Evolutionary conservation across 1,140 invertebrate genomes (phyloP).

Genomic region (Muscidifurax raptorellus): DNA sequence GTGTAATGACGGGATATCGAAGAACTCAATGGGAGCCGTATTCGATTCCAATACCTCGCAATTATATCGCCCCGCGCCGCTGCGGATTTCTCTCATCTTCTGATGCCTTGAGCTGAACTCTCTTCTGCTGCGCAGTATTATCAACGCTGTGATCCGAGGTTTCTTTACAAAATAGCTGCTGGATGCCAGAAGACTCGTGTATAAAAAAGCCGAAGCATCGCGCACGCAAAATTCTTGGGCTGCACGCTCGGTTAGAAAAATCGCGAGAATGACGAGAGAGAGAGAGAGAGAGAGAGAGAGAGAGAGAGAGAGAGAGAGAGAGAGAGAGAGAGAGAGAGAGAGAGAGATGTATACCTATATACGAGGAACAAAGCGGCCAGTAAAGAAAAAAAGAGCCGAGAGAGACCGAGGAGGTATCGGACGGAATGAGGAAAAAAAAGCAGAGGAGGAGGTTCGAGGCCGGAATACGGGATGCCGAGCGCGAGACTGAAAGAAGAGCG

Average conservation of each 20-base stretch:
- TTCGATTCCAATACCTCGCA: background rate
- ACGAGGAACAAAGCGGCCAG: conserved; percentile 41
- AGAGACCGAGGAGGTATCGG: conserved; percentile 28
- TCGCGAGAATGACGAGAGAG: conserved; percentile 23
- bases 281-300: too few relatives aligned
- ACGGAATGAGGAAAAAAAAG: conserved; percentile 22
- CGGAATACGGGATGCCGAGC: conserved; percentile 42
- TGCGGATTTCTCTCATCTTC: too few relatives aligned
- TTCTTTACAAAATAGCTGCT: too few relatives aligned
- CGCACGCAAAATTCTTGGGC: conserved; percentile 30
- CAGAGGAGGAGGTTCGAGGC: conserved; percentile 39
- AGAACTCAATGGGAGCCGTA: background rate
- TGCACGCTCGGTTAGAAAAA: conserved; percentile 29
- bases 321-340: background rate
- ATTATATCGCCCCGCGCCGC: background rate
- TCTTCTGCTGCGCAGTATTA: too few relatives aligned
- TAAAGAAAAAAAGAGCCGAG: conserved; percentile 17
- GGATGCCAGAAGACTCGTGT: too few relatives aligned
- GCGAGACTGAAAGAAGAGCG: background rate
- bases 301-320: background rate
- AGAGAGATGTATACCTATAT: background rate
- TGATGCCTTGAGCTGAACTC: too few relatives aligned
- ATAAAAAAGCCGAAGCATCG: background rate
- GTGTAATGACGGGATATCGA: background rate
- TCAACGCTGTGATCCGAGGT: too few relatives aligned